A percentile compares a stretch with the other conserved stretches of the same genome.
phyloP scores from a whole-genome alignment of 2,888 invertebrate genomes.

The Pristionchus maxplancki region DNA sequence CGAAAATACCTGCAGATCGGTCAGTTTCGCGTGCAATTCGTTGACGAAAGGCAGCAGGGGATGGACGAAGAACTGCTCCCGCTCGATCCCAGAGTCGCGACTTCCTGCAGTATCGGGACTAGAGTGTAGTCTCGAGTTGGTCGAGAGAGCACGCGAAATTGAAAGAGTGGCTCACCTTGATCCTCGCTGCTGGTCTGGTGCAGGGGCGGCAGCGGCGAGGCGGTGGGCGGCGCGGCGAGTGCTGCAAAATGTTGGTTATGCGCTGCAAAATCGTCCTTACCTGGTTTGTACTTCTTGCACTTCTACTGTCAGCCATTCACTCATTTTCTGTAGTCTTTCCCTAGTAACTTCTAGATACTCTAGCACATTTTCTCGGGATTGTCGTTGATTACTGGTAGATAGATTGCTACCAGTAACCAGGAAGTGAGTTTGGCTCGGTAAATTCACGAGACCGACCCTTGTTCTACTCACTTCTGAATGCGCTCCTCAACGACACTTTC shows the following conservation, averaged over 20 bases:
- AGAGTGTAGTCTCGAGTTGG: neutral
- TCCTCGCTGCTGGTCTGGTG: neutral
- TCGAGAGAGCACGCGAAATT: no score
- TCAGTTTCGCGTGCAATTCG: constrained; percentile 39
- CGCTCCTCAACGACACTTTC: neutral
- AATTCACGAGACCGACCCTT: no score
- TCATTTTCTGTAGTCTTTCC: neutral
- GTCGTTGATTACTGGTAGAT: no score
- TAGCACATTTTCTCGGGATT: no score
- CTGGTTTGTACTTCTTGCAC: neutral
- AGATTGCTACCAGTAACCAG: no score
- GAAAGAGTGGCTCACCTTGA: neutral
- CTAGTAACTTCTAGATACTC: no score
- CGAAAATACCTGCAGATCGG: constrained; percentile 42
- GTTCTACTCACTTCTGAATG: neutral
- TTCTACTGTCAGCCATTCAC: no score
- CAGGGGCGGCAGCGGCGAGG: neutral
- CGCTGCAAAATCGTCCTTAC: neutral
- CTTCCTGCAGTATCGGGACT: neutral
- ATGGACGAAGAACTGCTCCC: neutral
- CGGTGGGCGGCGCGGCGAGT: neutral
- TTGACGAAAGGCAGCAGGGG: constrained; percentile 43
- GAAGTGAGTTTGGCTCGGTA: no score
- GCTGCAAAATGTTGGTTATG: neutral
- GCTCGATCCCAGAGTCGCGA: constrained; percentile 30